Conservation (phyloP, 2,888 invertebrate genomes). For the Thera obeliscata region DNA sequence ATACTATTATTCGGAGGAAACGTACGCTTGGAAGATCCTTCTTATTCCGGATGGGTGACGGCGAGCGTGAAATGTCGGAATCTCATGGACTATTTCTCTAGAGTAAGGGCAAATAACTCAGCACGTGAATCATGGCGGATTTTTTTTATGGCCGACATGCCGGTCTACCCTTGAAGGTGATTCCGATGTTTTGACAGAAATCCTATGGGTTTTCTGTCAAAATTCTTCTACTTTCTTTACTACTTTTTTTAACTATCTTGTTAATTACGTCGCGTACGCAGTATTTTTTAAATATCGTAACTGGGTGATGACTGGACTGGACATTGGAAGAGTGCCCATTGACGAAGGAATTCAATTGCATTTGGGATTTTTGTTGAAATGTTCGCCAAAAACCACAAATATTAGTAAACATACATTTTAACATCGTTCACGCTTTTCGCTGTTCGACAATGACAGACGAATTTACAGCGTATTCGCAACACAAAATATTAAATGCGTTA, state of each 20-base stretch:
- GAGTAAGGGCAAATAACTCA: too few relatives aligned
- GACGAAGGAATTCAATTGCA: constrained; percentile 19
- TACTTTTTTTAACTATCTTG: too few relatives aligned
- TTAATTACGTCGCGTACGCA: neutral
- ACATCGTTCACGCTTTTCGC: constrained; percentile 5
- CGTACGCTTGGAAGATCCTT: constrained; percentile 1
- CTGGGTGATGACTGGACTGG: constrained; percentile 14
- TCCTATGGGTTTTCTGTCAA: too few relatives aligned
- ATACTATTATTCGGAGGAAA: constrained; percentile 10
- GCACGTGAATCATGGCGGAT: too few relatives aligned
- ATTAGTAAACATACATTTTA: constrained; percentile 19
- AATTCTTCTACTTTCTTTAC: too few relatives aligned
- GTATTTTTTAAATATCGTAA: constrained; percentile 27
- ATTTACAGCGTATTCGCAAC: neutral
- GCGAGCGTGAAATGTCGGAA: constrained; percentile 5
- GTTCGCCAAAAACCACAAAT: constrained; percentile 25
- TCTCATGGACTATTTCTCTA: neutral
- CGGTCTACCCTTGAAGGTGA: too few relatives aligned
- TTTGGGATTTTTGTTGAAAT: constrained; percentile 20
- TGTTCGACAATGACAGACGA: neutral
- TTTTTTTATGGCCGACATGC: too few relatives aligned
- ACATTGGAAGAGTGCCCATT: constrained; percentile 25
- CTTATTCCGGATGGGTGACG: neutral
- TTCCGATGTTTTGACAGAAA: too few relatives aligned
- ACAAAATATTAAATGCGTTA: neutral